Percentiles rank a stretch among this genome's conserved stretches.
Evolutionary conservation across 2,888 invertebrate species (phyloP).

Genomic region (Phasia obesa): DNA sequence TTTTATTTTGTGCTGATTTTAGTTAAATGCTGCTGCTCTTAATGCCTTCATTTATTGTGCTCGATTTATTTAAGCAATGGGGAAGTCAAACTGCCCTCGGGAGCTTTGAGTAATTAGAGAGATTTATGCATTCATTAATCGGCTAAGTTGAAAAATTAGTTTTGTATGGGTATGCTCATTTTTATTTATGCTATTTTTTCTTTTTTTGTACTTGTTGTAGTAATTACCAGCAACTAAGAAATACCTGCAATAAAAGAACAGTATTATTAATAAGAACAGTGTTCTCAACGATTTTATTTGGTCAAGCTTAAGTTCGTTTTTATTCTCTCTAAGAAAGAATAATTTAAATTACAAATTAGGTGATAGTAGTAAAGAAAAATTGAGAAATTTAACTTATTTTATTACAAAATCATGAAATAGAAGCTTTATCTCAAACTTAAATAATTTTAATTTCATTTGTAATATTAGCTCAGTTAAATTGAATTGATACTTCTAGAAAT

Average conservation of each 20-base stretch:
- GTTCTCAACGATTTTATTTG: neutral
- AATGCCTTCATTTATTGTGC: slow-evolving; percentile 50
- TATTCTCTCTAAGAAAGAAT: no score
- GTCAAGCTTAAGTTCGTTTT: no score
- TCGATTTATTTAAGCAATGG: slow-evolving; percentile 60
- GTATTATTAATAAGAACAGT: slow-evolving; percentile 45
- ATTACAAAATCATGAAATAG: no score
- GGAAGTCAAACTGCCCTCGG: slow-evolving; percentile 62
- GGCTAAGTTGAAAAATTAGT: slow-evolving; percentile 74
- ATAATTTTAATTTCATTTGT: no score
- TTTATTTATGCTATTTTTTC: slow-evolving; percentile 24
- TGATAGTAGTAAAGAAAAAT: no score
- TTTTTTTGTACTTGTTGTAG: slow-evolving; percentile 37
- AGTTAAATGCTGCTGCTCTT: slow-evolving; percentile 25
- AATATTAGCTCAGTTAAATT: no score
- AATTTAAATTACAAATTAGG: no score
- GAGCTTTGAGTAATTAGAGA: slow-evolving; percentile 73
- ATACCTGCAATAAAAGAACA: slow-evolving; percentile 47
- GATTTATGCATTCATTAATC: slow-evolving; percentile 76
- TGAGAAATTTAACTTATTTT: no score
- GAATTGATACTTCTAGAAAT: no score
- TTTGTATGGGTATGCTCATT: slow-evolving; percentile 61
- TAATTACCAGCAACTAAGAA: slow-evolving; percentile 55
- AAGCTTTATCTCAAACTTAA: no score
- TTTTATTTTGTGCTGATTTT: slow-evolving; percentile 39